These are phyloP conservation scores for Solenopsis fugax DNA, from an alignment of 1,140 invertebrate species.

Conservation along the genomic window DNA sequence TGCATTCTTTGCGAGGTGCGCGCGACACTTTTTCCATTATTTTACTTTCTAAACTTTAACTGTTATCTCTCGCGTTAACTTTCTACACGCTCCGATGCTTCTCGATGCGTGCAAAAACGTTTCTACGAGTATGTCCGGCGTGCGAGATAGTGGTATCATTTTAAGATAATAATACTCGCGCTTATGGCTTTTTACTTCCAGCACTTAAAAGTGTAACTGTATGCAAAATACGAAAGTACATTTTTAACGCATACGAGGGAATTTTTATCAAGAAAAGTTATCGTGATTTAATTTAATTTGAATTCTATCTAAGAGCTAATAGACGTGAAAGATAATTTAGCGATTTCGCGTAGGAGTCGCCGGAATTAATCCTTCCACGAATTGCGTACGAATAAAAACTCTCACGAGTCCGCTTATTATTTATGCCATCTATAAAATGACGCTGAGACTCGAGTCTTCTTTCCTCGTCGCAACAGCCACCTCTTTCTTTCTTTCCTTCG, in stretches of 20 bases:
- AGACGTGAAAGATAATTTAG: neutral
- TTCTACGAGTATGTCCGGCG: neutral
- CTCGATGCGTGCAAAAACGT: neutral
- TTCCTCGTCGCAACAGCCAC: conserved; percentile 9
- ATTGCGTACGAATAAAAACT: conserved; percentile 20
- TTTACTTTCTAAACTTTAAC: conserved; percentile 53
- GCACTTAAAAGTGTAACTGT: neutral
- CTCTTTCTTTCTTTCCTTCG: conserved; percentile 16
- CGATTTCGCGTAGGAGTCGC: neutral
- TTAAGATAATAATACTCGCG: conserved; percentile 1
- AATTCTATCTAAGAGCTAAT: neutral
- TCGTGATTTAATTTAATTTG: neutral
- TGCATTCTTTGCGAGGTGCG: conserved; percentile 26
- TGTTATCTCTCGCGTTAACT: conserved; percentile 43
- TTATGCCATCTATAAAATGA: conserved; percentile 17
- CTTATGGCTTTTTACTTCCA: neutral
- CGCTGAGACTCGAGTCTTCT: neutral
- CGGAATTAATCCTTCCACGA: neutral
- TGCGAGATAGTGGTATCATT: neutral
- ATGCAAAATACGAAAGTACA: neutral
- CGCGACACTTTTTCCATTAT: conserved; percentile 42
- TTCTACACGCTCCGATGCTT: conserved; percentile 3
- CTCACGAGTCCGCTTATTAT: conserved; percentile 27
- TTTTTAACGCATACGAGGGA: neutral
- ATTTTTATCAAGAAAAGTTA: neutral